Conservation (phyloP, 1,140 invertebrate species). For the Drosophila willistoni region DNA sequence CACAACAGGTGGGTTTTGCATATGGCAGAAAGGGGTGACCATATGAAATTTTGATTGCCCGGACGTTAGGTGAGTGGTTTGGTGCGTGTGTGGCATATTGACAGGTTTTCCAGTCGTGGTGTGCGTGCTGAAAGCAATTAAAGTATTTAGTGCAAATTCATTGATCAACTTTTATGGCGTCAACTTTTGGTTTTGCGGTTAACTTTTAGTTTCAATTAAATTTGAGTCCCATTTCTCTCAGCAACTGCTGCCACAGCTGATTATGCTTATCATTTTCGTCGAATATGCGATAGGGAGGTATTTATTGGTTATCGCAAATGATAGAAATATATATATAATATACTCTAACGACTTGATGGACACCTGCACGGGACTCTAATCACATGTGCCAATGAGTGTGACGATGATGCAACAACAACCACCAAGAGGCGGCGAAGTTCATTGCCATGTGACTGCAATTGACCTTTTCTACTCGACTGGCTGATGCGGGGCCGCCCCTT, state of each 20-base stretch:
- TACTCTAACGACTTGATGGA: slow-evolving; percentile 31
- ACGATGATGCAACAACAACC: slow-evolving; percentile 22
- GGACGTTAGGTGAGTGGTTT: background rate
- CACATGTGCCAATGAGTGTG: slow-evolving; percentile 39
- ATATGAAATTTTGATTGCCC: too few relatives aligned
- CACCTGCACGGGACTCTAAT: slow-evolving; percentile 51
- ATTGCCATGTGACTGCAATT: slow-evolving; percentile 52
- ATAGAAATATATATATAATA: slow-evolving; percentile 3
- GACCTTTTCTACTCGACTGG: slow-evolving; percentile 47
- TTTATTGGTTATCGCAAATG: slow-evolving; percentile 32
- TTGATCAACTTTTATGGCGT: slow-evolving; percentile 29
- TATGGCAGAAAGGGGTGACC: background rate
- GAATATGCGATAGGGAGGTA: background rate
- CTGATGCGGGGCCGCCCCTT: background rate
- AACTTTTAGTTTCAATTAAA: slow-evolving; percentile 34
- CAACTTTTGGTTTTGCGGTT: slow-evolving; percentile 32
- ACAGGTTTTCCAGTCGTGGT: slow-evolving; percentile 16
- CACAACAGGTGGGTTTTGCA: too few relatives aligned
- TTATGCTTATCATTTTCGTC: slow-evolving; percentile 40
- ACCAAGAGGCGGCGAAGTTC: slow-evolving; percentile 20
- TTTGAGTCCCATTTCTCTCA: slow-evolving; percentile 19
- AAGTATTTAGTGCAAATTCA: slow-evolving; percentile 38
- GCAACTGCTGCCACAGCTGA: slow-evolving; percentile 15
- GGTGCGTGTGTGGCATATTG: slow-evolving; percentile 19
- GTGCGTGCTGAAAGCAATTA: slow-evolving; percentile 55